Percentiles rank a stretch among this genome's conserved stretches.
phyloP scores from a whole-genome alignment of 2,888 invertebrate species.

The Cosmopolites sordidus region DNA sequence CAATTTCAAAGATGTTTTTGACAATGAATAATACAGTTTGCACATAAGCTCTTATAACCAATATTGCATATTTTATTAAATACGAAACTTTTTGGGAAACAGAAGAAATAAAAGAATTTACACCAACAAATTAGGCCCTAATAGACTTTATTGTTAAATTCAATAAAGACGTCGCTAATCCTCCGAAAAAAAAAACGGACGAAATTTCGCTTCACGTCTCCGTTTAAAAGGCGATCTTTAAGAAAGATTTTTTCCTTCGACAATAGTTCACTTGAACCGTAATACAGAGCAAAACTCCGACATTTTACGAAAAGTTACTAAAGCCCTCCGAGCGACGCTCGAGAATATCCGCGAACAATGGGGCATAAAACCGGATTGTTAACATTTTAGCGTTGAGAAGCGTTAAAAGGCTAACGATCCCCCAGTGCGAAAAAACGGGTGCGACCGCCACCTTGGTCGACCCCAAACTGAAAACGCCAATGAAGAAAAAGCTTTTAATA shows the following conservation, averaged over 20 bases:
- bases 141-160: no score
- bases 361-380: constrained; percentile 29
- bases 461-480: background rate
- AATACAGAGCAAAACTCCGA: background rate
- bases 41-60: no score
- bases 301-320: constrained; percentile 1
- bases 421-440: background rate
- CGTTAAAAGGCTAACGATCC: constrained; percentile 16
- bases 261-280: background rate
- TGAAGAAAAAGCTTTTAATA: no score
- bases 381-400: constrained; percentile 15
- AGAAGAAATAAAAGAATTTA: no score
- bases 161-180: no score
- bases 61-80: no score
- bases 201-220: background rate
- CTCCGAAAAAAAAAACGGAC: no score
- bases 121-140: no score
- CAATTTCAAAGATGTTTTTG: no score
- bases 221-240: background rate
- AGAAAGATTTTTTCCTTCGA: background rate
- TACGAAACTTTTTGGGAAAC: no score
- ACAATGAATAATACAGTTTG: no score
- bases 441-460: background rate
- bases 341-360: constrained; percentile 23
- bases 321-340: constrained; percentile 1